Conservation (phyloP, 2,797 vertebrate genomes). For the Ptychadena robeensis region DNA sequence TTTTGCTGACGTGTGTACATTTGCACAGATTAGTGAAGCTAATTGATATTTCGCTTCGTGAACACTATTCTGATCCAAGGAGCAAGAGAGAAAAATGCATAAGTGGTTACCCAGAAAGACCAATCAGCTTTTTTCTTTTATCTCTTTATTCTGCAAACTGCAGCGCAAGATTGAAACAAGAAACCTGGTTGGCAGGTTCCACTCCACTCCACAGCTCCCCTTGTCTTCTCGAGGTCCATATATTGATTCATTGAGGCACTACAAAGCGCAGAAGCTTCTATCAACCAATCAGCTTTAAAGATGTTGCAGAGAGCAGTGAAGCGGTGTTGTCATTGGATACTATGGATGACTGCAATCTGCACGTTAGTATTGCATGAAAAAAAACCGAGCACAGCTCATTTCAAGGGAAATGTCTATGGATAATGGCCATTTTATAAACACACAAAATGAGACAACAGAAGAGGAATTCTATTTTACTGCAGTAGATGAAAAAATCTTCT, state of each 20-base stretch:
- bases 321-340: not conserved
- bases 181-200: not conserved
- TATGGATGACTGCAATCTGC: not conserved
- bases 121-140: not conserved
- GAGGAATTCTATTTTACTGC: too few species aligned
- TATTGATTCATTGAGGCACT: too few species aligned
- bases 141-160: not conserved
- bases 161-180: not conserved
- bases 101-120: not conserved
- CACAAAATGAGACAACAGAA: too few species aligned
- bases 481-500: too few species aligned
- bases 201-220: too few species aligned
- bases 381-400: too few species aligned
- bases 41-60: not conserved
- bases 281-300: too few species aligned
- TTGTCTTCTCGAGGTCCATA: not conserved
- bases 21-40: not conserved
- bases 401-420: too few species aligned
- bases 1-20: slow-evolving; percentile 35
- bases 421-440: too few species aligned
- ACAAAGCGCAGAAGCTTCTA: too few species aligned
- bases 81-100: not conserved
- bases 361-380: too few species aligned
- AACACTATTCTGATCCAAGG: not conserved
- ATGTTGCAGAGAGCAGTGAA: not conserved